Conservation (phyloP, 2,888 invertebrate species). For the Panorpa germanica region DNA sequence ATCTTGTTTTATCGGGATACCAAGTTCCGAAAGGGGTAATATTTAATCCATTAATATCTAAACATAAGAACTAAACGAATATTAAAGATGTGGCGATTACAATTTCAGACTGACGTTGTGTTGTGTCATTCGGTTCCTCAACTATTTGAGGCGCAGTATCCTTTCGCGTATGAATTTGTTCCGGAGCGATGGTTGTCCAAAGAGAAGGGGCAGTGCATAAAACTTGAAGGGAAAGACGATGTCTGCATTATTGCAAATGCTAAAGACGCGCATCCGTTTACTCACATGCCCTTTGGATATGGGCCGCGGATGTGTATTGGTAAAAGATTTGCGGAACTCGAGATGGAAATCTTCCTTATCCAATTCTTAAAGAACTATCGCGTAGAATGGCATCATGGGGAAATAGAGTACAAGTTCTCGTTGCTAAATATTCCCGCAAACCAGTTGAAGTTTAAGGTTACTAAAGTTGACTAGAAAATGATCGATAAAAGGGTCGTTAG, state of each 20-base stretch:
- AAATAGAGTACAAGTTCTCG: no score
- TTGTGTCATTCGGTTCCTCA: conserved; percentile 50
- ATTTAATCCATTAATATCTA: no score
- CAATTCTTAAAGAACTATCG: conserved; percentile 21
- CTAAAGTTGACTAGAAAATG: no score
- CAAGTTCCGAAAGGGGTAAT: conserved; percentile 33
- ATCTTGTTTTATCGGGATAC: conserved; percentile 35
- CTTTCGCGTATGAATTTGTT: conserved; percentile 31
- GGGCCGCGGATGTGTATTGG: conserved; percentile 51
- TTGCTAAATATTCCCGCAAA: no score
- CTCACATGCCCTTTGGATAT: conserved; percentile 45
- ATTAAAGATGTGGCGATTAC: conserved; percentile 8
- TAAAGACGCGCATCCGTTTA: conserved; percentile 38
- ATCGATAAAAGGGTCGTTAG: no score
- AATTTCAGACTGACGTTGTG: conserved; percentile 45
- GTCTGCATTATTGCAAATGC: no score
- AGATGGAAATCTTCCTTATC: conserved; percentile 33
- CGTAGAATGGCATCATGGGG: conserved; percentile 24
- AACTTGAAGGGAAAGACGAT: no score
- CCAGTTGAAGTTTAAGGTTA: no score
- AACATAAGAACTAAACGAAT: conserved; percentile 22
- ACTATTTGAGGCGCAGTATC: conserved; percentile 36
- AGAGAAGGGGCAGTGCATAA: no score
- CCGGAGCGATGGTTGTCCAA: conserved; percentile 50
- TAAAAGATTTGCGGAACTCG: conserved; percentile 49